Percentiles rank a stretch among this genome's conserved stretches.
phyloP scores from a whole-genome alignment of 2,113 vertebrate genomes.

The Merops nubicus region DNA sequence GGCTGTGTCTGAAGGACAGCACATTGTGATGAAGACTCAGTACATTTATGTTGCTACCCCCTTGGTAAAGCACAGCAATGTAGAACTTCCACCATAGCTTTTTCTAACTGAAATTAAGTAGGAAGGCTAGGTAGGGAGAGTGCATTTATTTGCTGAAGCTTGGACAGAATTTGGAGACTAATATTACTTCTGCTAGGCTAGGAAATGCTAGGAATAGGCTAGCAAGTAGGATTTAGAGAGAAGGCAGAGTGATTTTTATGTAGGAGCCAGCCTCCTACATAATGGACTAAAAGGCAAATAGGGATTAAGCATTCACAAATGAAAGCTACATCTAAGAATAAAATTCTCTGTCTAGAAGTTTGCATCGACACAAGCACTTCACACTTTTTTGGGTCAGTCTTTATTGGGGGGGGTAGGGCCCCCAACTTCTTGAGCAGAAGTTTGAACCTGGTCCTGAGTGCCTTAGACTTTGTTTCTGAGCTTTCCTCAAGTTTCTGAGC shows the following conservation, averaged over 20 bases:
- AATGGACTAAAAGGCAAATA: background rate
- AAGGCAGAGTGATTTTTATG: background rate
- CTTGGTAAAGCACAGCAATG: background rate
- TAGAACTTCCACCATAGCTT: background rate
- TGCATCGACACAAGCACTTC: background rate
- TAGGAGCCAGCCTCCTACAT: background rate
- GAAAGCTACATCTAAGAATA: background rate
- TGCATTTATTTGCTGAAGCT: background rate
- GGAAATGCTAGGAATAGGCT: background rate
- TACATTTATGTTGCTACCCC: background rate
- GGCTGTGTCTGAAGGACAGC: background rate
- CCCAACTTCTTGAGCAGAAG: accelerated
- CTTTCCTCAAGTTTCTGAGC: background rate
- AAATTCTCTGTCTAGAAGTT: background rate
- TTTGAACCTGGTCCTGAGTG: background rate
- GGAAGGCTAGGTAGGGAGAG: background rate
- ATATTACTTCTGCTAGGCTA: background rate
- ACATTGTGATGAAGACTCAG: background rate
- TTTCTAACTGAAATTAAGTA: background rate
- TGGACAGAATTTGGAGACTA: background rate
- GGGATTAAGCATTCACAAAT: background rate
- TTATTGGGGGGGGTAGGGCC: background rate
- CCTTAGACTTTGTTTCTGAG: background rate
- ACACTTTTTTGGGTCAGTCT: background rate
- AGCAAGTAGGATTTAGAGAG: background rate